Base-by-base conservation (phyloP, 2,888 invertebrate species). In the Eupithecia pulchellata region DNA sequence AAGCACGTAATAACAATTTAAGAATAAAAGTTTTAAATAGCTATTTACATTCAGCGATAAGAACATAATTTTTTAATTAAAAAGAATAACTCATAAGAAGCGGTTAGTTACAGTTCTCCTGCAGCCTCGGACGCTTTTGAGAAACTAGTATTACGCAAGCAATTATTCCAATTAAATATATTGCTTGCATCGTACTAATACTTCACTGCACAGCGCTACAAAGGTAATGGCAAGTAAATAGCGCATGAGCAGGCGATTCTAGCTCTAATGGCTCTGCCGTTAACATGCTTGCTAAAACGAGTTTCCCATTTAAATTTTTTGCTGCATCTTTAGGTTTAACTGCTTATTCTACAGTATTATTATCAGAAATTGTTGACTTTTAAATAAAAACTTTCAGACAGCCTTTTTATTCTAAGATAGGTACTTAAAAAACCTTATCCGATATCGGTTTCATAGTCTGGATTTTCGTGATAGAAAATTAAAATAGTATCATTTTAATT, bases 21-120 rank as follows among this genome's bases (percentile, higher is more conserved):
- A 27, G 29, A 70, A 70, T 66, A 39, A 74, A 77, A 69, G 25
- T 71, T 67, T 64, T 30, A 71, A 71, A 30, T 78, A 80, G 80
- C 80, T 77, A 74, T 84, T 82, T 80, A 79, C 81, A 85, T 83
- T 81, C 80, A 81, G 78, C 71, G 36, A 66, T 57, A 77, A 80
- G 76, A 79, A 80, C 71, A 80, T 64, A 81, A 77, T 82, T 81
- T 81, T 82, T 84, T 84, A 84, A 85, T 85, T 83, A 84, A 85
- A 84, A 79, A 79, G 75, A 81, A 80, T 75, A 72, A 81, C 82
- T 84, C 83, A 85, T 83, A 83, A 82, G 78, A 76, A 82, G 78
- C 78, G 78, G 29, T 66, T 79, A 81, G 68, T 84, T 80, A 75
- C 73, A 66, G 74, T 79, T 75, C 52, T 77, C 78, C 39, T 77